A percentile compares a stretch with the other conserved stretches of the same genome.
Conservation (phyloP, 2,888 invertebrate genomes). For the Antheraea yamamai region DNA sequence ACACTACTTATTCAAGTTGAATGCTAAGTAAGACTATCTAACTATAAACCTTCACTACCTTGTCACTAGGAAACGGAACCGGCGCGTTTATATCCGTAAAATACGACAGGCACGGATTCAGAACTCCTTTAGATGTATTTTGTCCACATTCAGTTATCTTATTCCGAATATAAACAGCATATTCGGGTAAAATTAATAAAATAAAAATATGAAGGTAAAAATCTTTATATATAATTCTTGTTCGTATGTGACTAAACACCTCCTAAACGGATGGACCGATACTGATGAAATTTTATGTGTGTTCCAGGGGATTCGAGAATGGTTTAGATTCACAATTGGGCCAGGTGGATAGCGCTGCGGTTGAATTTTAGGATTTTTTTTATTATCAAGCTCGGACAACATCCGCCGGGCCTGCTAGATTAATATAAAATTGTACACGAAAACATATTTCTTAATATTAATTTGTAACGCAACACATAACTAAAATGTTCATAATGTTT, state of each 20-base stretch:
- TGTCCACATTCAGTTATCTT: not conserved
- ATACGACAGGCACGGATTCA: constrained; percentile 8
- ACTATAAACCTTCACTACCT: constrained; percentile 5
- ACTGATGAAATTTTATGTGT: too few relatives aligned
- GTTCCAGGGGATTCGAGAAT: too few relatives aligned
- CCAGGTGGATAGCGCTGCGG: too few relatives aligned
- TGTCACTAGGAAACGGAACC: constrained; percentile 11
- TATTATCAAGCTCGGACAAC: too few relatives aligned
- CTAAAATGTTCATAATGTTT: too few relatives aligned
- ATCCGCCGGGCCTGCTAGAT: too few relatives aligned
- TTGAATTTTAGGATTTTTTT: too few relatives aligned
- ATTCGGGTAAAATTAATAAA: not conserved
- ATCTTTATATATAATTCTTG: not conserved
- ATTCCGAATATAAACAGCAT: not conserved
- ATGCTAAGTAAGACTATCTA: not conserved
- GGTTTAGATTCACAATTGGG: too few relatives aligned
- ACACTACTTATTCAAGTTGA: constrained; percentile 5
- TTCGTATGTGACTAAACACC: not conserved
- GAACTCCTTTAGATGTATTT: not conserved
- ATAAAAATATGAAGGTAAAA: not conserved
- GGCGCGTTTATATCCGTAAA: constrained; percentile 1
- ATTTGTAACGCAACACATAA: too few relatives aligned
- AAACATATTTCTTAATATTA: too few relatives aligned
- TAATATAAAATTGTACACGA: too few relatives aligned
- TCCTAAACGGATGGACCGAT: too few relatives aligned